Evolutionary conservation across 2,888 invertebrate species (phyloP).

Genomic region (Pseudococcus longispinus): DNA sequence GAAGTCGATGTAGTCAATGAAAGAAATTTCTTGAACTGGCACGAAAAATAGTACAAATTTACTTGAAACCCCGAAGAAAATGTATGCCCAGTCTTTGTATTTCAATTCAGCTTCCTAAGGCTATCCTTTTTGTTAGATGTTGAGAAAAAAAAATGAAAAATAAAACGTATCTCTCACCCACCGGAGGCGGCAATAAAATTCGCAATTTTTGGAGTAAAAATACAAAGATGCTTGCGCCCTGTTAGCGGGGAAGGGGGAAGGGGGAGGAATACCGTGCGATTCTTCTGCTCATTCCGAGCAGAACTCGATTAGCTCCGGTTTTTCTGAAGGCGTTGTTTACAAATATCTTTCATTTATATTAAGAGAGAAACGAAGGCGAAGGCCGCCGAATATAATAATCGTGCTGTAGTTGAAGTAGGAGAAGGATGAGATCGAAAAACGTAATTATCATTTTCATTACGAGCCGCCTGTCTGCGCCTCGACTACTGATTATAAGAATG

Average conservation of each 20-base stretch:
- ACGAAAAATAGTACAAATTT: too few species aligned
- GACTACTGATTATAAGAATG: background rate
- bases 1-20: too few species aligned
- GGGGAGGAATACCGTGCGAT: background rate
- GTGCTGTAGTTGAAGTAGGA: background rate
- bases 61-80: too few species aligned
- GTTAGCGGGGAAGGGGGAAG: background rate
- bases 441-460: conserved; percentile 40
- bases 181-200: too few species aligned
- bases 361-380: background rate
- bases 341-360: background rate
- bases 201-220: too few species aligned
- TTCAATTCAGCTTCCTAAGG: too few species aligned
- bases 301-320: background rate
- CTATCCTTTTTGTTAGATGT: too few species aligned
- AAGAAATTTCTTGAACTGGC: too few species aligned
- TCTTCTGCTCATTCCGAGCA: background rate
- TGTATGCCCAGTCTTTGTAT: too few species aligned
- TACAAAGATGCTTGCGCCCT: background rate
- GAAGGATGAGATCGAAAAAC: background rate
- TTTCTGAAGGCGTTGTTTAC: background rate
- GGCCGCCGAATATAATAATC: background rate
- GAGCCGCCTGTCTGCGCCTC: background rate
- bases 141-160: too few species aligned
- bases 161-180: too few species aligned